Conservation (phyloP, 2,797 vertebrate genomes). For the Pelochelys cantorii region DNA sequence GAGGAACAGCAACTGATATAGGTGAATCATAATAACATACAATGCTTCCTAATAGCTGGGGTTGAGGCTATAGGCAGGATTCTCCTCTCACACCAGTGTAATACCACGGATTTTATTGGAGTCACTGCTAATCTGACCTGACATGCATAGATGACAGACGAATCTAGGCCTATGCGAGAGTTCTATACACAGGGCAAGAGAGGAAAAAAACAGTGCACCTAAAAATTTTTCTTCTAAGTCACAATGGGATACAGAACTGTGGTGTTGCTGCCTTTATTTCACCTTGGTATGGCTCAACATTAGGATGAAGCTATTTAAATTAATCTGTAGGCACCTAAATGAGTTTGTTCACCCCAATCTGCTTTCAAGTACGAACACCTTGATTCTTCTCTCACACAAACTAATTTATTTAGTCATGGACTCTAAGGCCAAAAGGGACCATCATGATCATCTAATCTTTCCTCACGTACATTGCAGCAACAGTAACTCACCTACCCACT, state of each 20-base stretch:
- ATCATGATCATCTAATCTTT: not conserved
- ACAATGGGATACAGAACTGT: accelerated
- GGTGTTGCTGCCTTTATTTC: accelerated
- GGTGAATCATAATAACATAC: not conserved
- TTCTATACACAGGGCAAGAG: not conserved
- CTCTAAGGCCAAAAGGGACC: not conserved
- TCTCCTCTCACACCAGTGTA: not conserved
- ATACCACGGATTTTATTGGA: not conserved
- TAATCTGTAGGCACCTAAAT: not conserved
- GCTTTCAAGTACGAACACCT: not conserved
- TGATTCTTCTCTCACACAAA: not conserved
- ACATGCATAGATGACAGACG: not conserved
- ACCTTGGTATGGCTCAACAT: not conserved
- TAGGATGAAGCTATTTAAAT: not conserved
- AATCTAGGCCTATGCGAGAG: not conserved
- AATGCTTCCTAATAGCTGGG: not conserved
- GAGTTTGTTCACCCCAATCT: not conserved
- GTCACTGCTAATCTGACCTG: not conserved
- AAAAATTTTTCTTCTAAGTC: not conserved
- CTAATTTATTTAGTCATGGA: not conserved
- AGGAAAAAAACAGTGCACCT: not conserved
- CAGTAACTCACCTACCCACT: not conserved
- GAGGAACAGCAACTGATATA: constrained; percentile 7
- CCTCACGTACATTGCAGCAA: not conserved
- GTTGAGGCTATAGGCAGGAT: not conserved